Evolutionary conservation across 2,113 vertebrate species (phyloP), one percentile per base, ranked within the genome.

Genomic region (Dendrocopos noguchii): DNA sequence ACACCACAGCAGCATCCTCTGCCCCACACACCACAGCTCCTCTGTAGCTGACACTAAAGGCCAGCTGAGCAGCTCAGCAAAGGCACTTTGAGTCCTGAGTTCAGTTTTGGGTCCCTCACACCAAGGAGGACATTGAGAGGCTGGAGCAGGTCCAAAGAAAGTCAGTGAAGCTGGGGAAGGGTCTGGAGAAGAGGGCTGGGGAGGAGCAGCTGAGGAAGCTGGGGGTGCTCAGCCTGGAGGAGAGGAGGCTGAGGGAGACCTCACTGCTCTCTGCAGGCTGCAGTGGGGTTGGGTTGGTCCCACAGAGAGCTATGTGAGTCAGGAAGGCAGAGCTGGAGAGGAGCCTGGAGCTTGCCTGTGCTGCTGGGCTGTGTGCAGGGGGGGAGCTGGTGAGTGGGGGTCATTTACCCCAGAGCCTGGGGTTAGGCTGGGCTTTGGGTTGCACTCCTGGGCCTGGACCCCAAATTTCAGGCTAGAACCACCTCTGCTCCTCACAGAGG

Each of bases 261-360:
- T 50, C 47, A 12, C 12, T 50, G 47, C 47, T 50, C 47, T 50
- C 47, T 50, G 21, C 47, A 50, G 39, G 39, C 47, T 50, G 47
- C 5, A 21, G 21, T 20, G 47, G 21, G 47, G 47, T 11, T 50
- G 47, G 47, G 42, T 15, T 44, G 42, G 50, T 33, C 60, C 76
- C 64, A 39, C 59, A 3, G 31, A 55, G 53, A 50, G 24, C 59
- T 91, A 27, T 53, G 64, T 15, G 16, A 3, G 9, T 46, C 29
- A 2, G 12, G 55, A 39, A 85, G 36, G 31, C 0, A 0, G 34
- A 63, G 68, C 12, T 0, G 1, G 56, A 19, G 33, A 50, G 77
- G 4, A 28, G 19, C 1, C 33, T 18, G 78, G 78, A 64, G 64
- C 53, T 39, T 7, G 0, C 15, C 15, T 15, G 56, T 2, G 1